Conservation (phyloP, 2,113 vertebrate genomes). For the Oxyruncus cristatus region DNA sequence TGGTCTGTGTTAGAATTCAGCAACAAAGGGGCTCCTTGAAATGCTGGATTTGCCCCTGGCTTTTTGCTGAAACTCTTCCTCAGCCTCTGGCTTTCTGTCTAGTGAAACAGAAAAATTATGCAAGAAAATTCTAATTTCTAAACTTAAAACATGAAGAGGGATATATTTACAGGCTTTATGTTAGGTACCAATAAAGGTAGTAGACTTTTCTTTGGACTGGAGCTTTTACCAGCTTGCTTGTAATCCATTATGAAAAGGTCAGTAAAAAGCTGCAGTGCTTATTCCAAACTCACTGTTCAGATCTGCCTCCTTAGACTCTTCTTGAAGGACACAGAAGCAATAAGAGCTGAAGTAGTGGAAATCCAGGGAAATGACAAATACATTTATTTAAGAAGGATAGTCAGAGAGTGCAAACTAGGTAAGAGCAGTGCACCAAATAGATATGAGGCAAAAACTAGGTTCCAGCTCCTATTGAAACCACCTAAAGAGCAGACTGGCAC, state of each 20-base stretch:
- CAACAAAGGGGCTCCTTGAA: background rate
- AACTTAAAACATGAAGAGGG: background rate
- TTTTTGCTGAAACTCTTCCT: background rate
- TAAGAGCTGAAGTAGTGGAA: background rate
- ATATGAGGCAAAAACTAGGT: background rate
- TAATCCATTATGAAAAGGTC: slow-evolving; percentile 14
- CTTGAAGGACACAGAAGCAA: background rate
- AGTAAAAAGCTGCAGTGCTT: background rate
- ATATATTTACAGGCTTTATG: background rate
- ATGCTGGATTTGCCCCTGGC: background rate
- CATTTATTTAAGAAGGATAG: background rate
- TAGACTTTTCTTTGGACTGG: background rate
- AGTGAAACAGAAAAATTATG: background rate
- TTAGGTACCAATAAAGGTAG: background rate
- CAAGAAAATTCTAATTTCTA: background rate
- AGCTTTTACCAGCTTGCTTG: background rate
- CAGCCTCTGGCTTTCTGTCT: background rate
- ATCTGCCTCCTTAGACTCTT: background rate
- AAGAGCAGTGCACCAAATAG: background rate
- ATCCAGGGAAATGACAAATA: background rate
- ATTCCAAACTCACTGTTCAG: background rate
- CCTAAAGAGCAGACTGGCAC: background rate
- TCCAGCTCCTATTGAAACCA: background rate
- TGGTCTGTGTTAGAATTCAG: background rate
- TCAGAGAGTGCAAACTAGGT: background rate